Percentiles rank a stretch among this genome's conserved stretches.
Evolutionary conservation across 1,140 invertebrate genomes (phyloP).

Genomic region (Magallana angulata): DNA sequence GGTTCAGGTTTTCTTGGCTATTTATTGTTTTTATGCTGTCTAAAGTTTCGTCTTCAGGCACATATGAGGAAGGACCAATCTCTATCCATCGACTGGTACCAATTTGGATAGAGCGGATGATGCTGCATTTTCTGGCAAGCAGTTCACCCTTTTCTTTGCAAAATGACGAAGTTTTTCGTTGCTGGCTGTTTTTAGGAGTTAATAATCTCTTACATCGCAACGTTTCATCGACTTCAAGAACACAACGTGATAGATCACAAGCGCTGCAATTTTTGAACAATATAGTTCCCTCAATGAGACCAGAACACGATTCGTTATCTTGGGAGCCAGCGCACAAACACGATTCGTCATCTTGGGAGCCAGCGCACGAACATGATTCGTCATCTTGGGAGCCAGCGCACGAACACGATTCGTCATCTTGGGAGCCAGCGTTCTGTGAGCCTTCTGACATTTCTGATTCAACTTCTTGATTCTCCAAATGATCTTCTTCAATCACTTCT

Average conservation of each 20-base stretch:
- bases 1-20: constrained; percentile 13
- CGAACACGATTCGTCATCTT: background rate
- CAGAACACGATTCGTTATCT: background rate
- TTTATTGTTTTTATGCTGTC: background rate
- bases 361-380: background rate
- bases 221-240: background rate
- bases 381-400: background rate
- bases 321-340: no score
- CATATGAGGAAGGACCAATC: background rate
- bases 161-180: background rate
- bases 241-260: background rate
- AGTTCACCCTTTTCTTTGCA: background rate
- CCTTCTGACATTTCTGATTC: no score
- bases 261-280: background rate
- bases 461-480: no score
- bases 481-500: no score
- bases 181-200: background rate
- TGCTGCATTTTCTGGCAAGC: background rate
- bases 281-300: background rate
- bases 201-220: background rate
- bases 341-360: background rate
- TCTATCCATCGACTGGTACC: background rate
- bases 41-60: background rate
- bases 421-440: no score
- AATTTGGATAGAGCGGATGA: background rate